These are phyloP conservation scores for Nematolebias whitei DNA, from an alignment of 2,113 vertebrate species.

Conservation along the genomic window DNA sequence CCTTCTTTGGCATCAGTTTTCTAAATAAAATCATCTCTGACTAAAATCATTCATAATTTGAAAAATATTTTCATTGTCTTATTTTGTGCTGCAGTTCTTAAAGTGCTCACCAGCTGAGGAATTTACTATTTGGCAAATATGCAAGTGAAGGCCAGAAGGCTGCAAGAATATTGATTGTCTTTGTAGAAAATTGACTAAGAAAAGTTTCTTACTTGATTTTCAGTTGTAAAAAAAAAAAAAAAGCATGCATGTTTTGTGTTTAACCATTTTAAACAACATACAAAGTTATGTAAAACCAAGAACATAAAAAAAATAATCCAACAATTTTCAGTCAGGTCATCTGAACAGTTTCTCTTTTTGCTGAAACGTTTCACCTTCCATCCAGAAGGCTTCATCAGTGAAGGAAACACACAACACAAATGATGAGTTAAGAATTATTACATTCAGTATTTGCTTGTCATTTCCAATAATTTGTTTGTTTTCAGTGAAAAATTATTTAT, in stretches of 20 bases:
- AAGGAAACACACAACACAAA: too few relatives aligned
- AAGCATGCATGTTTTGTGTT: background rate
- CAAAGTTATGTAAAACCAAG: background rate
- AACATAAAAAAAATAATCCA: too few relatives aligned
- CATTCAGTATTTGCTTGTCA: background rate
- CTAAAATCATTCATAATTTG: constrained; percentile 21
- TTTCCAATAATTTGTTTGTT: background rate
- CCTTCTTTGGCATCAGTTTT: constrained; percentile 20
- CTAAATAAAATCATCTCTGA: constrained; percentile 42
- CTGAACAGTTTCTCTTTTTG: too few relatives aligned
- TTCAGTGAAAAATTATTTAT: background rate
- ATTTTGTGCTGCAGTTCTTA: background rate
- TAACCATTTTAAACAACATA: background rate
- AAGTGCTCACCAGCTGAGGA: constrained; percentile 1
- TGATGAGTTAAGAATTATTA: too few relatives aligned
- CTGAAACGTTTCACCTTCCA: too few relatives aligned
- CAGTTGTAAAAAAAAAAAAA: too few relatives aligned
- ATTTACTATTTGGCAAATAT: constrained; percentile 11
- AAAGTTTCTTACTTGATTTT: too few relatives aligned
- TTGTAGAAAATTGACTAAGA: too few relatives aligned
- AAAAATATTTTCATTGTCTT: constrained; percentile 33
- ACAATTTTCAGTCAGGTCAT: too few relatives aligned
- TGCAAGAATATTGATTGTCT: too few relatives aligned
- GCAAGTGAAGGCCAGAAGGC: background rate
- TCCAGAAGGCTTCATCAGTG: too few relatives aligned